Evolutionary conservation across 1,140 invertebrate genomes (phyloP), one percentile per base, ranked within the genome.

Genomic region (Achroia grisella): DNA sequence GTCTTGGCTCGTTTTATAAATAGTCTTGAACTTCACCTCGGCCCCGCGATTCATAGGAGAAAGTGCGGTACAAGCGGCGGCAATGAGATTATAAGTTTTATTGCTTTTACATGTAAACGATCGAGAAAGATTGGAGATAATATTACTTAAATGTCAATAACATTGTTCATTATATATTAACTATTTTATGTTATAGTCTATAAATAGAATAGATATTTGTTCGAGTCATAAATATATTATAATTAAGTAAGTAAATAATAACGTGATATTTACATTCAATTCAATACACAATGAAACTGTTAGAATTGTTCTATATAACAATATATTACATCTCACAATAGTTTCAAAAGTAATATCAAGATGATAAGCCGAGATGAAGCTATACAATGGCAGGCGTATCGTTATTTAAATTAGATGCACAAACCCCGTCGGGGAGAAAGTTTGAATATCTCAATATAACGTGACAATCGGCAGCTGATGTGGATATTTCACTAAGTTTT

Each of bases 1-100:
- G 67, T 62, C 71, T 68, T 59, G 56, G 65, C 67, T 67, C 65
- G 64, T 54, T 71, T 77, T 84, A 84, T 81, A 81, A 84, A 81
- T 84, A 84, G 71, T 75, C 77, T 80, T 80, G 80, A 84, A 84
- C 76, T 84, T 84, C 68, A 80, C 73, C 79, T 77, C 62, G 61
- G 45, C 47, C 70, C 52, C 47, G 49, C 42, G 69, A 61, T 70
- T 75, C 56, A 65, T 67, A 49, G 71, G 69, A 64, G 75, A 79
- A 75, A 72, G 68, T 69, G 56, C 61, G 17, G 17, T 2, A 23
- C 17, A 6, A 23, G 6, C 17, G 17, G 17, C 2, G 6, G 17
- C 17, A 23, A 23, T 23, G 17, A 23, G 17, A 6, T 3, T n/a
- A n/a, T 23, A 6, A 3, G 17, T 23, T 23, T 23, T 23, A 23